phyloP scores from a whole-genome alignment of 2,888 invertebrate genomes.

The Cheilosia soror region DNA sequence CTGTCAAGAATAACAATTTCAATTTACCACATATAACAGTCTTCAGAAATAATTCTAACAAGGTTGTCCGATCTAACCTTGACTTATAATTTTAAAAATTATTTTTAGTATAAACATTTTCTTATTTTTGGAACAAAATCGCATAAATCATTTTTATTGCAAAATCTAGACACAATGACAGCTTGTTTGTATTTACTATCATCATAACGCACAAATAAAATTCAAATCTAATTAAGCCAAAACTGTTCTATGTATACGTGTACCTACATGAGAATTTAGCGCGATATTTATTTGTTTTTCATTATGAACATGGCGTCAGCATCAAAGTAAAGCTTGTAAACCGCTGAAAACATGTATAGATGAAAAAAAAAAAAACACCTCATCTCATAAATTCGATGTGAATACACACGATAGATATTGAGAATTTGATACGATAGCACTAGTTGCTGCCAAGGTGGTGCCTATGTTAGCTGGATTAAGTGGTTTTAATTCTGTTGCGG shows the following conservation, averaged over 20 bases:
- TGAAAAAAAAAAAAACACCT: neutral
- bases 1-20: neutral
- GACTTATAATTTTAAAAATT: conserved; percentile 7
- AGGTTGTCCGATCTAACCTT: neutral
- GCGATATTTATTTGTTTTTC: conserved; percentile 8
- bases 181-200: conserved; percentile 39
- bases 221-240: conserved; percentile 45
- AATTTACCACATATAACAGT: neutral
- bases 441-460: conserved; percentile 60
- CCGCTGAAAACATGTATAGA: conserved; percentile 11
- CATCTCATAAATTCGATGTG: conserved; percentile 37
- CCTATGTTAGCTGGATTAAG: conserved; percentile 48
- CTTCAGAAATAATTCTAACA: neutral
- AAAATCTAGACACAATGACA: conserved; percentile 33
- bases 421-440: conserved; percentile 31
- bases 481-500: conserved; percentile 44
- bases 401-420: conserved; percentile 34
- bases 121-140: neutral
- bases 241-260: neutral
- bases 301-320: conserved; percentile 47
- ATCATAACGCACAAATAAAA: conserved; percentile 40
- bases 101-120: conserved; percentile 12
- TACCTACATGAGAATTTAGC: conserved; percentile 31
- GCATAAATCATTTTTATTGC: neutral
- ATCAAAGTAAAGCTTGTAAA: conserved; percentile 41